Evolutionary conservation across 1,140 invertebrate species (phyloP).

Genomic region (Brachionus sp.): DNA sequence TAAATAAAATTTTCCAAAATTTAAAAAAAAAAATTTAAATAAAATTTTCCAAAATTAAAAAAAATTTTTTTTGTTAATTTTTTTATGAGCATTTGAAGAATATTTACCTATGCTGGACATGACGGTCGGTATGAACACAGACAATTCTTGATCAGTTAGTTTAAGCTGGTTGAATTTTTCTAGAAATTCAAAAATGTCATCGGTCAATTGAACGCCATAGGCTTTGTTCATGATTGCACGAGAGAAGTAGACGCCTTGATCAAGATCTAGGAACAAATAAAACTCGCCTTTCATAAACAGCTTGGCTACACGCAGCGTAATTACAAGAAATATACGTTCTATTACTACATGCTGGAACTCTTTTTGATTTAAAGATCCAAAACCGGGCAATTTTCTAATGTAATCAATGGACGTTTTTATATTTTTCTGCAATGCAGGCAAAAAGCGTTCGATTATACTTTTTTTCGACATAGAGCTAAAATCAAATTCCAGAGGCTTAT

Average conservation of each 20-base stretch:
- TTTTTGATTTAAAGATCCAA: background rate
- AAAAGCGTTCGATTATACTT: background rate
- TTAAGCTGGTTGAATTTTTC: background rate
- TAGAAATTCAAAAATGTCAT: background rate
- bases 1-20: too few species aligned
- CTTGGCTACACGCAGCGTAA: background rate
- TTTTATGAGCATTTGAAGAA: background rate
- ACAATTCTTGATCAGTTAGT: slow-evolving; percentile 11
- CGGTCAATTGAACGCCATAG: background rate
- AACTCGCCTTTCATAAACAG: slow-evolving; percentile 3
- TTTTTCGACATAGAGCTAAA: background rate
- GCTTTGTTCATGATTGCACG: background rate
- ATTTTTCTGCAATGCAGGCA: background rate
- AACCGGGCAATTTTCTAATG: background rate
- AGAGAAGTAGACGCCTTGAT: background rate
- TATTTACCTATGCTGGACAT: background rate
- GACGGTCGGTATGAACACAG: slow-evolving; percentile 17
- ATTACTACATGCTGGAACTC: slow-evolving; percentile 3
- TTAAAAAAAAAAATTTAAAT: background rate
- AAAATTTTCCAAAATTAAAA: background rate
- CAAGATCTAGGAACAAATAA: slow-evolving; percentile 7
- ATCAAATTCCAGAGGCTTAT: background rate
- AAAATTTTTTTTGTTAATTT: background rate
- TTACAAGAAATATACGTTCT: background rate
- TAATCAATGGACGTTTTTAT: slow-evolving; percentile 6